Evolutionary conservation across 2,113 vertebrate species (phyloP), one percentile per base, ranked within the genome.

Genomic region (Tenebrosternarchus preto): DNA sequence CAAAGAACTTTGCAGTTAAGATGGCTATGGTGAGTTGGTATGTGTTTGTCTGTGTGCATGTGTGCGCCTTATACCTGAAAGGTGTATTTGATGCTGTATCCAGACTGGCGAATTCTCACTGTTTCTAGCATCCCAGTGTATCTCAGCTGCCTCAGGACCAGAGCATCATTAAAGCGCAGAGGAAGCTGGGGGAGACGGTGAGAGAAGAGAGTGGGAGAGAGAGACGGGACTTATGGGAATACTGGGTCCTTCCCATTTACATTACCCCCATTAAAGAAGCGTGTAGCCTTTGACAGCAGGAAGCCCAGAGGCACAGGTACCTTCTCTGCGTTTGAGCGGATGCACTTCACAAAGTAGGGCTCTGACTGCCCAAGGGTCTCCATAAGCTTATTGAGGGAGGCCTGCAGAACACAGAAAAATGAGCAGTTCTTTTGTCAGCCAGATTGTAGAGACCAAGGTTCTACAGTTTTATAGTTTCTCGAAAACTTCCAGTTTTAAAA

Each of bases 101-200:
- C 97, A 0, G 98, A 98, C 66, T 95, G 97, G 24, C 98, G 96
- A 82, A 99, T 99, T 88, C 95, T 93, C 73, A 99, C 98, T 0
- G 97, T 99, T 91, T 99, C 97, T 90, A 99, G 91, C 98, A 99
- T 99, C 25, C 97, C 98, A 0, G 97, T 99, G 87, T 99, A 99
- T 0, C 97, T 94, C 86, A 99, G 95, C 90, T 99, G 98, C 91
- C 96, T 92, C 67, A 98, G 94, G 82, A 99, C 97, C 91, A 99
- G 91, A 78, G 90, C 90, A 82, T 98, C 97, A 0, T 1, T 95
- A 90, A 99, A 99, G 29, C 96, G 85, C 83, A 99, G 90, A 20
- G 98, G 97, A 83, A 99, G 93, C 97, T 99, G 89, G 20, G 5
- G 90, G 85, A 80, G 80, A 61, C 20, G 50, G 68, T 3, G 70